Conservation (phyloP, 2,797 vertebrate species). For the Sebastolobus alascanus region DNA sequence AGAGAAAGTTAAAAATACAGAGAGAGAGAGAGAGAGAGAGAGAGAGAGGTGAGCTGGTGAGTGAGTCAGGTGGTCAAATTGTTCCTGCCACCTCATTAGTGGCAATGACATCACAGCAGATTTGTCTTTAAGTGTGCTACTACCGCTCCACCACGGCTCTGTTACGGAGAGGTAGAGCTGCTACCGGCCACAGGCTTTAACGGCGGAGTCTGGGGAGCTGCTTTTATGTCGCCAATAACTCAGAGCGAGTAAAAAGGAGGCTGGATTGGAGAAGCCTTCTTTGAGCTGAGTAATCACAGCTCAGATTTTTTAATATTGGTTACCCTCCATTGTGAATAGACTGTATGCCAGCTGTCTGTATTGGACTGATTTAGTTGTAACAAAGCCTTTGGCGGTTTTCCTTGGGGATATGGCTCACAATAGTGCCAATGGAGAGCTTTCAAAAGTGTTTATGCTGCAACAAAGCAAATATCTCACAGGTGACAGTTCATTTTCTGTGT, state of each 20-base stretch:
- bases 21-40: slow-evolving; percentile 53
- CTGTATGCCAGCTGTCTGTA: slow-evolving; percentile 41
- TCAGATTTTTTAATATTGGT: slow-evolving; percentile 49
- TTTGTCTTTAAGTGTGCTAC: slow-evolving; percentile 59
- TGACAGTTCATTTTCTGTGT: slow-evolving; percentile 39
- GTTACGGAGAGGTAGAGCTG: slow-evolving; percentile 53
- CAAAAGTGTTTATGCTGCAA: slow-evolving; percentile 37
- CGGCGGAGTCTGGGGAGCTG: slow-evolving; percentile 56
- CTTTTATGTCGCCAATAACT: slow-evolving; percentile 69
- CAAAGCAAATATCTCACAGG: slow-evolving; percentile 50
- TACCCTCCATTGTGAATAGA: slow-evolving; percentile 34
- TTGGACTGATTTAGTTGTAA: slow-evolving; percentile 55
- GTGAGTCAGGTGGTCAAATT: slow-evolving; percentile 73
- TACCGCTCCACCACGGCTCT: slow-evolving; percentile 38
- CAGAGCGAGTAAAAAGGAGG: slow-evolving; percentile 53
- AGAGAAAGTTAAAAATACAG: slow-evolving; percentile 69
- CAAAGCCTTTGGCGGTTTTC: slow-evolving; percentile 52
- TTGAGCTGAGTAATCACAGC: slow-evolving; percentile 42
- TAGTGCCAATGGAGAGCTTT: slow-evolving; percentile 42
- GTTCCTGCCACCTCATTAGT: slow-evolving; percentile 76
- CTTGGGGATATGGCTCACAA: slow-evolving; percentile 24
- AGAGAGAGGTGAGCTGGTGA: slow-evolving; percentile 69
- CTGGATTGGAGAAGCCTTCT: slow-evolving; percentile 44
- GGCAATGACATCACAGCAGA: slow-evolving; percentile 75
- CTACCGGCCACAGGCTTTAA: slow-evolving; percentile 69